Evolutionary conservation across 2,888 invertebrate genomes (phyloP).

Genomic region (Slavum lentiscoides): DNA sequence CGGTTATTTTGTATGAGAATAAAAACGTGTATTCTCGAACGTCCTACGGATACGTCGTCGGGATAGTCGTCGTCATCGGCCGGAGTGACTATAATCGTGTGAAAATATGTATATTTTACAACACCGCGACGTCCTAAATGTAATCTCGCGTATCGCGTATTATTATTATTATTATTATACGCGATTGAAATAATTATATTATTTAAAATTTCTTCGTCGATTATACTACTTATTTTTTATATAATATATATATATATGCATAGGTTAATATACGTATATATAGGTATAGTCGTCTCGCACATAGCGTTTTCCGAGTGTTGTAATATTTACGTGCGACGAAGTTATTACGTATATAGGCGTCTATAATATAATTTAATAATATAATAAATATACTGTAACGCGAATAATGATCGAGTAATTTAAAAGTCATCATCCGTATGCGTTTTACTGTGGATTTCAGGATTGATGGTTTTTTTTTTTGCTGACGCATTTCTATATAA

Average conservation of each 20-base stretch:
- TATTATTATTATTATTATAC: too few species aligned
- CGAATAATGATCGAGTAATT: too few species aligned
- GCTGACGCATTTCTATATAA: too few species aligned
- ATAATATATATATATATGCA: too few species aligned
- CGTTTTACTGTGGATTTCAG: too few species aligned
- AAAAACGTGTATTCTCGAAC: background rate
- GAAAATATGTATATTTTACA: background rate
- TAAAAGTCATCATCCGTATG: too few species aligned
- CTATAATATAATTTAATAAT: too few species aligned
- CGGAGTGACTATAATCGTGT: background rate
- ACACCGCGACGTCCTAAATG: background rate
- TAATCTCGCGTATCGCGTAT: background rate
- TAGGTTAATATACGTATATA: background rate
- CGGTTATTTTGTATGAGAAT: conserved; percentile 3
- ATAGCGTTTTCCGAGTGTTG: too few species aligned
- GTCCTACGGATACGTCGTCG: background rate
- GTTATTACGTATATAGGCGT: too few species aligned
- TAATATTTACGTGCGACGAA: too few species aligned
- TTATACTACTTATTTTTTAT: background rate
- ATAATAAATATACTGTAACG: too few species aligned
- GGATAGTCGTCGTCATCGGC: background rate
- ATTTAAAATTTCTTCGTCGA: background rate
- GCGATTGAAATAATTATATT: background rate
- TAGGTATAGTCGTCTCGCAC: background rate
- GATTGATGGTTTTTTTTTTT: too few species aligned